These are phyloP conservation scores for Drosophila diplacantha DNA, from an alignment of 2,888 invertebrate genomes.

Conservation along the genomic window DNA sequence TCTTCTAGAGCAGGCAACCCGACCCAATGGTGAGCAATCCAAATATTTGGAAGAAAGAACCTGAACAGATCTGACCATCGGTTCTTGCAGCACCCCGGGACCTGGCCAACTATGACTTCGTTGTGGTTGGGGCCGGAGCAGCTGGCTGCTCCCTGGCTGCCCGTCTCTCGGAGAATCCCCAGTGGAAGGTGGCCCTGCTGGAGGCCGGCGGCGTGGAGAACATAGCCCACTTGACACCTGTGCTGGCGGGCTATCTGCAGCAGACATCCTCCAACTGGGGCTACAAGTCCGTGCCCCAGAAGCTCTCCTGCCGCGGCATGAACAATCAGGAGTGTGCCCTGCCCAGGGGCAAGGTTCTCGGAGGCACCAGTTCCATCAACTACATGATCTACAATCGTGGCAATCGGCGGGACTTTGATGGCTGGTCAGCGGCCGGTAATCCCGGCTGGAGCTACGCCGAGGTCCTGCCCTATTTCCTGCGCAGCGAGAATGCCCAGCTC, in stretches of 20 bases:
- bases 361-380: slow-evolving; percentile 81
- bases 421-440: slow-evolving; percentile 83
- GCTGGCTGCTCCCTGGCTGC: slow-evolving; percentile 81
- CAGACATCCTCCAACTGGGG: slow-evolving; percentile 83
- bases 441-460: slow-evolving; percentile 85
- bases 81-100: slow-evolving; percentile 52
- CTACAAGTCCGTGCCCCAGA: slow-evolving; percentile 83
- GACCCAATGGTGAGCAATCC: slow-evolving; percentile 50
- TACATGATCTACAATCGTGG: slow-evolving; percentile 87
- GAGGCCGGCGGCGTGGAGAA: slow-evolving; percentile 79
- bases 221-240: slow-evolving; percentile 71
- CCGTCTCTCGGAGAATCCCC: slow-evolving; percentile 76
- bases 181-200: slow-evolving; percentile 79
- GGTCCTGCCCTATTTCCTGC: slow-evolving; percentile 81
- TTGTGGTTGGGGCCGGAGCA: slow-evolving; percentile 90
- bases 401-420: slow-evolving; percentile 84
- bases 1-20: slow-evolving; percentile 43
- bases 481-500: slow-evolving; percentile 79
- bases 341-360: slow-evolving; percentile 81
- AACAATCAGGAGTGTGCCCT: slow-evolving; percentile 75
- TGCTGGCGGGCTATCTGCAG: slow-evolving; percentile 70
- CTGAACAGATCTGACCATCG: too few species aligned
- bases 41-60: neutral
- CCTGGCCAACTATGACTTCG: slow-evolving; percentile 87
- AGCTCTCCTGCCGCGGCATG: slow-evolving; percentile 80